A percentile compares a stretch with the other conserved stretches of the same genome.
Conservation (phyloP, 2,797 vertebrate species). For the Hemitrygon akajei region DNA sequence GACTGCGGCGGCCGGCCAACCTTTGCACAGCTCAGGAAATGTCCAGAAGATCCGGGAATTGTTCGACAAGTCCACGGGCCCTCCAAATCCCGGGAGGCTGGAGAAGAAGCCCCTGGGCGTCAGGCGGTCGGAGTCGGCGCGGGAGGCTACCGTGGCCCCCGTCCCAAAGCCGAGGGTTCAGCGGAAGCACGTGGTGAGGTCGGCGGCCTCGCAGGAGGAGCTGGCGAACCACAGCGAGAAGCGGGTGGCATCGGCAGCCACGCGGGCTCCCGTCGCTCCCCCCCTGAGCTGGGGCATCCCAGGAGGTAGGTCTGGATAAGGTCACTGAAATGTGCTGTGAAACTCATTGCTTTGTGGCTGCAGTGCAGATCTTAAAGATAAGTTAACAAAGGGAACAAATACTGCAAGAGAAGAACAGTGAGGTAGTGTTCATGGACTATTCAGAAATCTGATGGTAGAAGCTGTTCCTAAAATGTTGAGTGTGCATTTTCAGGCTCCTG, state of each 20-base stretch:
- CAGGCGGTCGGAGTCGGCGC: too few species aligned
- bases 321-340: too few species aligned
- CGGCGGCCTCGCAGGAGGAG: neutral
- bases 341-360: too few species aligned
- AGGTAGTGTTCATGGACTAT: too few species aligned
- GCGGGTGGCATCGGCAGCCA: neutral
- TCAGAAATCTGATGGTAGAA: too few species aligned
- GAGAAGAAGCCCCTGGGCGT: neutral
- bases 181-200: neutral
- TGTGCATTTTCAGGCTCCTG: too few species aligned
- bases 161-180: neutral
- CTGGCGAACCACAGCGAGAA: too few species aligned
- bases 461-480: too few species aligned
- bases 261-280: accelerated
- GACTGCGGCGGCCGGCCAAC: neutral
- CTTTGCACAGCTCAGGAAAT: neutral
- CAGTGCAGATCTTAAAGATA: too few species aligned
- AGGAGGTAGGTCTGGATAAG: neutral
- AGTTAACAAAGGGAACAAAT: too few species aligned
- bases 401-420: too few species aligned
- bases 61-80: neutral
- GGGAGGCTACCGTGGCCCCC: accelerated
- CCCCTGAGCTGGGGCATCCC: neutral
- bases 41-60: neutral
- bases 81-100: neutral